Base-by-base conservation (phyloP, 1,140 invertebrate species). In the Aricia agestis region DNA sequence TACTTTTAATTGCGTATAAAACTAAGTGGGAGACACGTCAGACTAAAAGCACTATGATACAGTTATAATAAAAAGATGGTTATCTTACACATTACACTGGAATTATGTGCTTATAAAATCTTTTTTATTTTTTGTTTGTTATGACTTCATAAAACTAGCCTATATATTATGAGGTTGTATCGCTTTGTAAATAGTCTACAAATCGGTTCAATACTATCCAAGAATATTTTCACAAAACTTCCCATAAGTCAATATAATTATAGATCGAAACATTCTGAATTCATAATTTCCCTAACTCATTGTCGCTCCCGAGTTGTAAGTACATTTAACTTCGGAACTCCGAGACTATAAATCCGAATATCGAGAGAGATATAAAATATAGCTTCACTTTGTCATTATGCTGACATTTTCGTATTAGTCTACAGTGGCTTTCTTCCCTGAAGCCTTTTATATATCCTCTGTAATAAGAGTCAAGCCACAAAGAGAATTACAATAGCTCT, bases 401-500 rank as follows among this genome's bases (percentile, higher is more conserved):
- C 13, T 69, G 68, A 69, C 68, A 69, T 61, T 69, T 69, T 69
- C 58, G 59, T 69, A 72, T 72, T 73, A 76, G 65, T 67, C 72
- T 42, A 52, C 67, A 66, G 59, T 65, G 66, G 36, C 68, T 63
- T 74, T 74, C 70, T 73, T 70, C 59, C 41, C 11, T 52, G 67
- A 69, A 71, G 67, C 32, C 74, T 72, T 79, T 78, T 81, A 79
- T 81, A 76, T 81, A 76, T 80, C 78, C 81, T 76, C 71, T 79
- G 78, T 82, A 83, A 86, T 89, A 87, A 84, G 79, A 82, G 83
- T 76, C 71, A 76, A 78, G 72, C 70, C 74, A 85, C 80, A 83
- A 82, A 81, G 81, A 77, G 78, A 78, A 81, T 78, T 77, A 84
- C 85, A 87, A 87, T 83, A 81, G 83, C 80, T 79, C 79, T 85